Evolutionary conservation across 92 coral and sea anemone species (phyloP).

Genomic region (Umimayanthus kanabou): DNA sequence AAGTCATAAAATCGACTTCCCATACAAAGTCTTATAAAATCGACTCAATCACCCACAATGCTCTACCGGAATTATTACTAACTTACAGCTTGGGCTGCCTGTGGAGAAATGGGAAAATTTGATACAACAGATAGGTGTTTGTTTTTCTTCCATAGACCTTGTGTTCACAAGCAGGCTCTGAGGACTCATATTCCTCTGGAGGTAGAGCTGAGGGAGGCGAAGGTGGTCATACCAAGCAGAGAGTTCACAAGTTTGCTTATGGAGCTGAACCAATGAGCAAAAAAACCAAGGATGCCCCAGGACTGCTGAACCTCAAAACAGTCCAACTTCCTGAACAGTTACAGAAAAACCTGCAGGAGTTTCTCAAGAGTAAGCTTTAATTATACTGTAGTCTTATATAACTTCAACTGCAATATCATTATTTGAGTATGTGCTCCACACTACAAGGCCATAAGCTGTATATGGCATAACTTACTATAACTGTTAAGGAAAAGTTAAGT

Average conservation of each 20-base stretch:
- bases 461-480: too few species aligned
- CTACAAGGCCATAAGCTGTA: too few species aligned
- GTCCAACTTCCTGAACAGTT: conserved; percentile 80
- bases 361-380: conserved; percentile 70
- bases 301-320: conserved; percentile 80
- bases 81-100: too few species aligned
- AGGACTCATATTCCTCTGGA: conserved; percentile 4
- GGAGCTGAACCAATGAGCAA: conserved; percentile 67
- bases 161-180: neutral
- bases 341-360: conserved; percentile 70
- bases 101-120: too few species aligned
- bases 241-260: conserved; percentile 66
- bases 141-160: neutral
- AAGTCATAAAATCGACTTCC: too few species aligned
- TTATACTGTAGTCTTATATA: neutral
- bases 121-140: too few species aligned
- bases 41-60: too few species aligned
- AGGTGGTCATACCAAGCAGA: neutral
- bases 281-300: conserved; percentile 80
- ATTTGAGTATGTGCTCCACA: too few species aligned
- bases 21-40: too few species aligned
- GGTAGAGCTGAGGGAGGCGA: neutral
- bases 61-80: too few species aligned
- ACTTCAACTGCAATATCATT: too few species aligned
- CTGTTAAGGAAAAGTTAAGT: too few species aligned